These are phyloP conservation scores for Macrotus californicus DNA, from an alignment of 2,113 vertebrate genomes.

Conservation along the genomic window DNA sequence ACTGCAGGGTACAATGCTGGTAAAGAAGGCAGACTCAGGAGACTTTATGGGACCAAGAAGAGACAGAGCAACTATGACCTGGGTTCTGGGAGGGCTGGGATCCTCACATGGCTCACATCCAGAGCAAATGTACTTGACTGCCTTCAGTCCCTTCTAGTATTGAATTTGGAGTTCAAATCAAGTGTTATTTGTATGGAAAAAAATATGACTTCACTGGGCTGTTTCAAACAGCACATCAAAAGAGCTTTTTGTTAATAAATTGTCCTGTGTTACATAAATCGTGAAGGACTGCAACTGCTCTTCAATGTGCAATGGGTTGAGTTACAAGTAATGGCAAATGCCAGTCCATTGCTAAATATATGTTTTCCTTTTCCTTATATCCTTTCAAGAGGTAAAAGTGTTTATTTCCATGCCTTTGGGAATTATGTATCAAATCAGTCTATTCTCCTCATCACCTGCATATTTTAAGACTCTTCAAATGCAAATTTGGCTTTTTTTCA, in stretches of 20 bases:
- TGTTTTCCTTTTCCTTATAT: constrained; percentile 40
- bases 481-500: not conserved
- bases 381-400: constrained; percentile 22
- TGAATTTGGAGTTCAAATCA: constrained; percentile 59
- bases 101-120: not conserved
- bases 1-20: not conserved
- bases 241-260: constrained; percentile 67
- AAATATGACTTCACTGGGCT: constrained; percentile 32
- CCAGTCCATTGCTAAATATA: constrained; percentile 19
- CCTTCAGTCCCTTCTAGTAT: not conserved
- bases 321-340: constrained; percentile 52
- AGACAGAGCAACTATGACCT: not conserved
- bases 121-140: constrained; percentile 25
- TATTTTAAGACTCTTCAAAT: constrained; percentile 8
- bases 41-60: not conserved
- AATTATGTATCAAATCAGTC: not conserved
- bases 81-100: not conserved
- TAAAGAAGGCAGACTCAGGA: not conserved
- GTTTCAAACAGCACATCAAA: constrained; percentile 67
- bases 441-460: not conserved
- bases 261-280: constrained; percentile 56
- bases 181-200: constrained; percentile 30
- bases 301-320: constrained; percentile 65
- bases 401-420: constrained; percentile 12
- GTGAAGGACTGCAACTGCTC: constrained; percentile 45